Evolutionary conservation across 2,888 invertebrate species (phyloP).

Genomic region (Hofmannophila pseudospretella): DNA sequence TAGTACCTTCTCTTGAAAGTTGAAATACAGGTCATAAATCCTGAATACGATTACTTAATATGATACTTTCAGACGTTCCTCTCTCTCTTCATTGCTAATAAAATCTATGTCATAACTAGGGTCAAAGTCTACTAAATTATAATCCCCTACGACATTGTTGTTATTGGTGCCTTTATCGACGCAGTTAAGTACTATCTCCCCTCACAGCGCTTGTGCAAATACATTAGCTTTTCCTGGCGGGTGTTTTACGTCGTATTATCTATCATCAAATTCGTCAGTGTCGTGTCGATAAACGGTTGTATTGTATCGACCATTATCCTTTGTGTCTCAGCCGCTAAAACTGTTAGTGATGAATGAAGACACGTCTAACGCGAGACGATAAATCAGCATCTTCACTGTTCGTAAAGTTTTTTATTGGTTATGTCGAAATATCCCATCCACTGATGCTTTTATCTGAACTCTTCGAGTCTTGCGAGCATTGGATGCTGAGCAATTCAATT

Average conservation of each 20-base stretch:
- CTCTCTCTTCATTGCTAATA: slow-evolving; percentile 17
- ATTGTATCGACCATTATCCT: slow-evolving; percentile 50
- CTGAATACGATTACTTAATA: too few relatives aligned
- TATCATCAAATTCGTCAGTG: slow-evolving; percentile 48
- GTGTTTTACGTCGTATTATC: slow-evolving; percentile 24
- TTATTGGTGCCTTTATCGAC: slow-evolving; percentile 16
- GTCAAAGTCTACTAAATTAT: slow-evolving; percentile 29
- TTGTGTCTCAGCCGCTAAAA: slow-evolving; percentile 53
- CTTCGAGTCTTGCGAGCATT: slow-evolving; percentile 21
- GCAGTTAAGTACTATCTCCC: slow-evolving; percentile 7
- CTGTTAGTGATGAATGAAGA: slow-evolving; percentile 58
- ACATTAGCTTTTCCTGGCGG: slow-evolving; percentile 11
- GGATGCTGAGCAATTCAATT: slow-evolving; percentile 11
- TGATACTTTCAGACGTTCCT: slow-evolving; percentile 8
- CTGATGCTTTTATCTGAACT: slow-evolving; percentile 24
- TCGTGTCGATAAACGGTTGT: slow-evolving; percentile 44
- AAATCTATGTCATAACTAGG: slow-evolving; percentile 28
- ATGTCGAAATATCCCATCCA: slow-evolving; percentile 29
- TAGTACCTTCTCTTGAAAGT: too few relatives aligned
- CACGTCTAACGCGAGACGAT: slow-evolving; percentile 49
- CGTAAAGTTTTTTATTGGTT: slow-evolving; percentile 34
- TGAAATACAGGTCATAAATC: too few relatives aligned
- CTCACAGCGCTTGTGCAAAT: slow-evolving; percentile 12
- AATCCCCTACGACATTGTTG: slow-evolving; percentile 25
- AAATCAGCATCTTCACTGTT: slow-evolving; percentile 50